Conservation (phyloP, 2,113 vertebrate genomes). For the Bucco capensis region DNA sequence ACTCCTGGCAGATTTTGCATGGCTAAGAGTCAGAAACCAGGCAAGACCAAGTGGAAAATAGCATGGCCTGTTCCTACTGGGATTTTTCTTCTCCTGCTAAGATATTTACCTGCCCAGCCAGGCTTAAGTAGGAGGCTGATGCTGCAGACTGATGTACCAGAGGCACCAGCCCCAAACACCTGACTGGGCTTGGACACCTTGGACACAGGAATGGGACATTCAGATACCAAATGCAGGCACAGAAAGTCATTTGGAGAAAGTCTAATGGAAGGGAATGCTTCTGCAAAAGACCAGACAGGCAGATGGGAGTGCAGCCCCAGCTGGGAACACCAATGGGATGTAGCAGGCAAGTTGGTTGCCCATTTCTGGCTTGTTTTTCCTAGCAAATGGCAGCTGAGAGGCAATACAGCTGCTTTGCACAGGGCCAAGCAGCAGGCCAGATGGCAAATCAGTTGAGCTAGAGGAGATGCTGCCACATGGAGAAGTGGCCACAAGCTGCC, state of each 20-base stretch:
- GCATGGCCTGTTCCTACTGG: fast-evolving
- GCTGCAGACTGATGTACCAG: not conserved
- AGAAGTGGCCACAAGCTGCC: no score
- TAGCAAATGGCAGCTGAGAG: not conserved
- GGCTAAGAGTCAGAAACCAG: not conserved
- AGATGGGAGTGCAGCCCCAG: not conserved
- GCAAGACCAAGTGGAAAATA: not conserved
- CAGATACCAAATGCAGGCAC: not conserved
- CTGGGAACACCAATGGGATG: not conserved
- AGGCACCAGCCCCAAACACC: not conserved
- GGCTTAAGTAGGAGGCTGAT: not conserved
- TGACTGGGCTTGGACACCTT: not conserved
- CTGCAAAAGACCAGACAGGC: not conserved
- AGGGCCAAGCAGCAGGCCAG: not conserved
- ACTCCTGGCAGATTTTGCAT: not conserved
- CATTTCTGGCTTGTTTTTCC: not conserved
- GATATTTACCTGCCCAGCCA: not conserved
- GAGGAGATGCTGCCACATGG: not conserved
- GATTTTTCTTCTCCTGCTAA: not conserved
- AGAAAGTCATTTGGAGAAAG: not conserved
- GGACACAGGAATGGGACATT: not conserved
- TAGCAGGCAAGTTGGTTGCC: not conserved
- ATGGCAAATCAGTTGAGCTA: not conserved
- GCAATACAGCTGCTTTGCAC: not conserved
- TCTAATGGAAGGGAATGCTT: not conserved